phyloP scores from a whole-genome alignment of 1,140 invertebrate genomes.

The Acyrthosiphon pisum region DNA sequence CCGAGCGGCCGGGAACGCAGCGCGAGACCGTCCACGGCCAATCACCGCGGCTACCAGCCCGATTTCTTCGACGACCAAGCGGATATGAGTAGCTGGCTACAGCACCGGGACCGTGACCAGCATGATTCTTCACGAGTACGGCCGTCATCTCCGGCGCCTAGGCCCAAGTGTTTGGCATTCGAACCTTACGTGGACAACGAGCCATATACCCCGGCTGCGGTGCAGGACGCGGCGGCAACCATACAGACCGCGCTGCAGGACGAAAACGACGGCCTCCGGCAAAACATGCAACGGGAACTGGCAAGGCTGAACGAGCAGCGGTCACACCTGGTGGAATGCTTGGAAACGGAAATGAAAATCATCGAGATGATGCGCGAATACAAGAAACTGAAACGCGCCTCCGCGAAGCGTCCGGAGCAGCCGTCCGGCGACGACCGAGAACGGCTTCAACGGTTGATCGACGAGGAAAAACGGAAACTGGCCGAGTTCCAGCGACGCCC shows the following conservation, averaged over 20 bases:
- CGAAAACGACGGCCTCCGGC: not conserved
- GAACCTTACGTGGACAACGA: not conserved
- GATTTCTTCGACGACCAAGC: not conserved
- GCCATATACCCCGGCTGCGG: not conserved
- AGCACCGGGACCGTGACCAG: not conserved
- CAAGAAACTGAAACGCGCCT: not conserved
- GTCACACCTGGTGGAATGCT: not conserved
- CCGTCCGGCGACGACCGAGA: not conserved
- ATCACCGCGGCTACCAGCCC: not conserved
- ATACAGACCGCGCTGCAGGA: not conserved
- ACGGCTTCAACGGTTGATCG: not conserved
- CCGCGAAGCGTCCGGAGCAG: no score
- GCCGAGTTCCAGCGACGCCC: not conserved
- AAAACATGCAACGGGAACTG: not conserved
- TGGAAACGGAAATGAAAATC: not conserved
- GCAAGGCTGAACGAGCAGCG: not conserved
- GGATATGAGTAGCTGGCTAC: not conserved
- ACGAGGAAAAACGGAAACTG: not conserved
- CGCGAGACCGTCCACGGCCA: no score
- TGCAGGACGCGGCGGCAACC: no score
- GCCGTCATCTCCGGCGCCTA: not conserved
- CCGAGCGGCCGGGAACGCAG: not conserved
- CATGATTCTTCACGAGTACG: no score
- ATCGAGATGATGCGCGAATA: not conserved
- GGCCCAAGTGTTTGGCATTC: not conserved